Evolutionary conservation across 2,113 vertebrate species (phyloP), one percentile per base, ranked within the genome.

Genomic region (Gracilinanus agilis): DNA sequence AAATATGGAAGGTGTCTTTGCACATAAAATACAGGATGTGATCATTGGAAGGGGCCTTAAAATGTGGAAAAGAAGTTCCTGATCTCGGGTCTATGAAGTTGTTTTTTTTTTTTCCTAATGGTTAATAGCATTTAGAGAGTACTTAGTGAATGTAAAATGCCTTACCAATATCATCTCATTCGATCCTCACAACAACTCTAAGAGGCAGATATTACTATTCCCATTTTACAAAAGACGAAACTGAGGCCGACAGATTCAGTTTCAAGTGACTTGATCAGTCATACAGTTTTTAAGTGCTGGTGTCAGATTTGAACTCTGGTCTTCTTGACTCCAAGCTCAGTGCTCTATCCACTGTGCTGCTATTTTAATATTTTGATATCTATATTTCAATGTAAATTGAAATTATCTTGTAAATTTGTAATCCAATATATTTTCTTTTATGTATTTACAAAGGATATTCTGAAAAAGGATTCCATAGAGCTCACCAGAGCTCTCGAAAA

Each of bases 191-290:
- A 4, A 11, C 53, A 23, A 6, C 1, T 9, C 54, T 3, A 1
- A 0, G 1, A 1, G 4, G 21, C 0, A 6, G 53, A 1, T 0
- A 0, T 6, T 0, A 0, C 24, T 6, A 11, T 10, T 93, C 54
- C 0, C 0, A 75, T 10, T 9, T 10, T 24, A 55, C 54, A 0
- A 0, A 44, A 55, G 40, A 23, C n/a, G n/a, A n/a, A n/a, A n/a
- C n/a, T n/a, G n/a, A n/a, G n/a, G n/a, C n/a, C n/a, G 1, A 0
- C 23, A 24, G 29, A 34, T 16, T 0, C 25, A n/a, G 19, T 11
- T 9, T 29, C 49, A 0, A 25, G 11, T 3, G 1, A 34, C 27
- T 75, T 25, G 49, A 49, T 49, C 49, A 75, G 34, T 75, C 13
- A 75, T 6, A n/a, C 3, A n/a, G 61, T 34, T 75, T 16, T 75